Evolutionary conservation across 2,888 invertebrate species (phyloP).

Genomic region (Stenodera caucasica): DNA sequence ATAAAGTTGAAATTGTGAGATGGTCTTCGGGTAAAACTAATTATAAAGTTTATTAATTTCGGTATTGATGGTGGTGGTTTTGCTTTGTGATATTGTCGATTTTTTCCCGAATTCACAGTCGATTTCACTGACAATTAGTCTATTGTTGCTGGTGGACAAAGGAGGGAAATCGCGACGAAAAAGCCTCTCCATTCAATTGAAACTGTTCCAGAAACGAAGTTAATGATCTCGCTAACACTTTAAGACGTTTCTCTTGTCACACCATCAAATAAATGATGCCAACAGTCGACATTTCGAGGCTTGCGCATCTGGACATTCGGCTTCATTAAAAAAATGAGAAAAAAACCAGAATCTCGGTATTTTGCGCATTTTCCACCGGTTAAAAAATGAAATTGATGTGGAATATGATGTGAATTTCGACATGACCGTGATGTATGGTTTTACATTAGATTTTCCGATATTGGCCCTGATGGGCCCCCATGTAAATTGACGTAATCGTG

Average conservation of each 20-base stretch:
- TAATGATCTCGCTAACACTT: constrained; percentile 45
- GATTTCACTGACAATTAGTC: background rate
- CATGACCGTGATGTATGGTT: constrained; percentile 16
- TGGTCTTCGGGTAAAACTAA: background rate
- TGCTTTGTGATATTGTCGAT: too few species aligned
- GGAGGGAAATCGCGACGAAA: constrained; percentile 22
- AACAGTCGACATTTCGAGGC: constrained; percentile 26
- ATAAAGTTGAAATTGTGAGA: background rate
- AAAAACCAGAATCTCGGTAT: background rate
- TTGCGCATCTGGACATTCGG: constrained; percentile 23
- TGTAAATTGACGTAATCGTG: constrained; percentile 32
- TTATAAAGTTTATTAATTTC: background rate
- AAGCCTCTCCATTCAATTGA: constrained; percentile 30
- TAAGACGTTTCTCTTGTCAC: constrained; percentile 45
- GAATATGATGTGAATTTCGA: background rate
- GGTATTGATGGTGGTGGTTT: background rate
- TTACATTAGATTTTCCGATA: constrained; percentile 15
- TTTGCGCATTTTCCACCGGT: too few species aligned
- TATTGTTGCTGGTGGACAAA: background rate
- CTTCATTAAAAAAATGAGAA: background rate
- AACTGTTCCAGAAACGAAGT: constrained; percentile 36
- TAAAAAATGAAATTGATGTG: background rate
- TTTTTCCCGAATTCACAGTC: too few species aligned
- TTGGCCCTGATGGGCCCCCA: constrained; percentile 9
- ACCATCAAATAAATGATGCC: constrained; percentile 32